phyloP scores from a whole-genome alignment of 1,140 invertebrate species.

The Marisa cornuarietis region DNA sequence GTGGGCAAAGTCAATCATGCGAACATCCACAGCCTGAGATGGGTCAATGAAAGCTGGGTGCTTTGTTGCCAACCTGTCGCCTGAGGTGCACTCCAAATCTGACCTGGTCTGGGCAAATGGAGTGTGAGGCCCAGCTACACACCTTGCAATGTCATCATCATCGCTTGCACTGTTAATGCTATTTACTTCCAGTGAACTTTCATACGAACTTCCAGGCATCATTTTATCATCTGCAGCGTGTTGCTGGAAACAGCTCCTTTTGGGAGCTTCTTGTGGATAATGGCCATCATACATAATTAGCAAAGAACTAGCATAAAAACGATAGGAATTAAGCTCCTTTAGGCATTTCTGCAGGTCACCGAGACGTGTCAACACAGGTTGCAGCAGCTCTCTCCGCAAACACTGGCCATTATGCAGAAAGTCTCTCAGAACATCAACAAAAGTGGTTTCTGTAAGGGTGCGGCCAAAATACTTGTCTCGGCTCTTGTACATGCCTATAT shows the following conservation, averaged over 20 bases:
- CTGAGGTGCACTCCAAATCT: background rate
- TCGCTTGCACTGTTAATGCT: too few relatives aligned
- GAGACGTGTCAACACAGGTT: slow-evolving; percentile 79
- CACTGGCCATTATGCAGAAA: slow-evolving; percentile 87
- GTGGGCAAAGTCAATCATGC: slow-evolving; percentile 97
- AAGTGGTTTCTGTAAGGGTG: slow-evolving; percentile 81
- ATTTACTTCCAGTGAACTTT: too few relatives aligned
- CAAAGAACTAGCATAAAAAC: slow-evolving; percentile 94
- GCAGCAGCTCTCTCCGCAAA: slow-evolving; percentile 77
- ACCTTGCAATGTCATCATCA: too few relatives aligned
- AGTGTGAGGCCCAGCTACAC: too few relatives aligned
- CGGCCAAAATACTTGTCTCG: slow-evolving; percentile 95
- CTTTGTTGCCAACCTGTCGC: background rate
- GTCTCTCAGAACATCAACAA: slow-evolving; percentile 81
- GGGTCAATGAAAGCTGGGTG: background rate
- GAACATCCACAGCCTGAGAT: slow-evolving; percentile 71
- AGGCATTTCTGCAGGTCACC: slow-evolving; percentile 79
- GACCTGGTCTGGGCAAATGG: too few relatives aligned
- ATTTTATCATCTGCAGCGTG: too few relatives aligned
- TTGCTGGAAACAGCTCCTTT: too few relatives aligned
- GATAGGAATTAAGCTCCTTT: slow-evolving; percentile 86
- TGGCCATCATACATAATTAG: slow-evolving; percentile 90
- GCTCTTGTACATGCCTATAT: slow-evolving; percentile 77
- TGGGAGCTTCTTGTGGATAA: background rate
- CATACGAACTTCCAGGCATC: too few relatives aligned